A percentile compares a stretch with the other conserved stretches of the same genome.
These are phyloP conservation scores for Graphium colonna DNA, from an alignment of 2,888 invertebrate genomes.

Conservation along the genomic window DNA sequence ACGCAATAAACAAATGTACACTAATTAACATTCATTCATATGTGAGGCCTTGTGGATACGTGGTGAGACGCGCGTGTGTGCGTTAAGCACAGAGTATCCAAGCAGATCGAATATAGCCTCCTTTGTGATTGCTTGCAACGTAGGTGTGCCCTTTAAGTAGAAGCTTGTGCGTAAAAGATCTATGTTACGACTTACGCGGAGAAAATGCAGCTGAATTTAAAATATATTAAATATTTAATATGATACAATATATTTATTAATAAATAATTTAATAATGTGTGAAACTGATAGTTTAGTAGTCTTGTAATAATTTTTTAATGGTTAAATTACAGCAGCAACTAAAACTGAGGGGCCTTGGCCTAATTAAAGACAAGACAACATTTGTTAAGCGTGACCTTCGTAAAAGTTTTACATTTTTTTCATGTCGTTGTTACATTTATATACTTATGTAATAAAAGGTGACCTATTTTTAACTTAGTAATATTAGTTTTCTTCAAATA, in stretches of 20 bases:
- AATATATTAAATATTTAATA: too few species aligned
- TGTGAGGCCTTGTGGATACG: constrained; percentile 62
- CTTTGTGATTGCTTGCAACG: constrained; percentile 32
- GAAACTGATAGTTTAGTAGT: not conserved
- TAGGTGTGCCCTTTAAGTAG: not conserved
- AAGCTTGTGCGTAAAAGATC: not conserved
- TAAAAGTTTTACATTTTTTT: too few species aligned
- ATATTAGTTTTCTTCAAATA: too few species aligned
- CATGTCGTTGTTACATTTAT: too few species aligned
- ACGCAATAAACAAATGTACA: constrained; percentile 67
- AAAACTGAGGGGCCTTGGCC: not conserved
- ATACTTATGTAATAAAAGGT: too few species aligned
- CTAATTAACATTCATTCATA: constrained; percentile 73
- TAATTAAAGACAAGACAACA: not conserved
- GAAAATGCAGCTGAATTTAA: too few species aligned
- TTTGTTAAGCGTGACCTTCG: too few species aligned
- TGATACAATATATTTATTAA: too few species aligned
- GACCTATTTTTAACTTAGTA: too few species aligned
- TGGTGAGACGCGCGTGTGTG: constrained; percentile 50
- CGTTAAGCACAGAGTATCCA: constrained; percentile 46
- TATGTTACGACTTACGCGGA: not conserved
- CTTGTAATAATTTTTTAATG: not conserved
- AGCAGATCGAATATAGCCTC: constrained; percentile 38
- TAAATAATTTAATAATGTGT: too few species aligned
- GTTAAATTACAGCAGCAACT: not conserved